These are phyloP conservation scores for Drosophila cardini DNA, from an alignment of 1,140 invertebrate genomes.

Conservation along the genomic window DNA sequence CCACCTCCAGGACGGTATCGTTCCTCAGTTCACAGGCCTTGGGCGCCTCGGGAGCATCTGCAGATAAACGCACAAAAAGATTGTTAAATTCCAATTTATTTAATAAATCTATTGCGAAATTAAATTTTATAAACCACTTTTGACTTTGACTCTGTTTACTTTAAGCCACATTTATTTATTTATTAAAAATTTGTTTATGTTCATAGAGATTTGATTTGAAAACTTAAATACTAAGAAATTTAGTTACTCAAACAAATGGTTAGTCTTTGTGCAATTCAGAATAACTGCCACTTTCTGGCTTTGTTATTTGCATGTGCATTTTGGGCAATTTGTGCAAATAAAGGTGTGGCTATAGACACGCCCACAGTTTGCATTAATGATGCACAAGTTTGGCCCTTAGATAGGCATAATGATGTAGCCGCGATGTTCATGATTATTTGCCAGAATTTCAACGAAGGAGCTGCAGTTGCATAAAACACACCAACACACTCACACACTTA, in stretches of 20 bases:
- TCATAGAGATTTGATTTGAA: not conserved
- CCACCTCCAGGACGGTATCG: constrained; percentile 89
- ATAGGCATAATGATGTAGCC: constrained; percentile 20
- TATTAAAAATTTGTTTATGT: not conserved
- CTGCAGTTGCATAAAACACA: constrained; percentile 24
- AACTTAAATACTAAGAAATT: too few relatives aligned
- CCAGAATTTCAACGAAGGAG: constrained; percentile 48
- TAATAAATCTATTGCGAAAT: too few relatives aligned
- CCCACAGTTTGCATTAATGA: constrained; percentile 68
- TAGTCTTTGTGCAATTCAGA: constrained; percentile 33
- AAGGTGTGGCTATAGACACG: constrained; percentile 46
- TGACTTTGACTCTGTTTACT: not conserved
- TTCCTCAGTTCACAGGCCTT: constrained; percentile 89
- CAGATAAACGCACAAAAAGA: constrained; percentile 29
- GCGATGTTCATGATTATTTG: constrained; percentile 59
- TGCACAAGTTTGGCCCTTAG: constrained; percentile 37
- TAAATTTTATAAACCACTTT: not conserved
- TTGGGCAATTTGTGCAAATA: constrained; percentile 51
- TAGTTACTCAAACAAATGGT: not conserved
- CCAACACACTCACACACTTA: constrained; percentile 8
- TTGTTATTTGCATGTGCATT: constrained; percentile 44
- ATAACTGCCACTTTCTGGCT: constrained; percentile 30
- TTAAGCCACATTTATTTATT: too few relatives aligned
- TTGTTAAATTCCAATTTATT: not conserved
- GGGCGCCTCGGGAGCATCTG: constrained; percentile 89